Base-by-base conservation (phyloP, 2,797 vertebrate species). In the Spinus pinus region DNA sequence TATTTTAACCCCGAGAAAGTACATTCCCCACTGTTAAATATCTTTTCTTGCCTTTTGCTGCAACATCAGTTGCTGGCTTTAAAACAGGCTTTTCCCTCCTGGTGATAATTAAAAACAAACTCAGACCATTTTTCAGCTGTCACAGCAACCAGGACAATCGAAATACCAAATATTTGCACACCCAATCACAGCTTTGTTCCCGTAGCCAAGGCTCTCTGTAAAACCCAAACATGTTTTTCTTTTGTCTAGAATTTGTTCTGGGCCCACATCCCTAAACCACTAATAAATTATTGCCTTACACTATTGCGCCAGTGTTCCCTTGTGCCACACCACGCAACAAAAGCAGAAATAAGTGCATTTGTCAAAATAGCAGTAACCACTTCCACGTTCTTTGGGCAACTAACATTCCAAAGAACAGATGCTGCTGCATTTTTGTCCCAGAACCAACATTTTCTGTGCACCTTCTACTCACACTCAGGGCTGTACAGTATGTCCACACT, bases 181-280 rank as follows among this genome's bases (percentile, higher is more conserved):
- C 81, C 83, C 86, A 91, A 93, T 89, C 77, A 86, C 69, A 95
- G 71, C 89, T 96, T 95, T 97, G 81, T 91, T 96, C 90, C 75
- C 82, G 90, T 83, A 93, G 97, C 94, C 97, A 97, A 96, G 73
- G 87, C 65, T 1, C 51, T 96, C 77, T 73, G 66, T 75, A 96
- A 96, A 97, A 96, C 90, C 96, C 94, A 95, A 96, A 96, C 92
- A 96, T 95, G 88, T 97, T 97, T 97, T 97, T 74, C 93, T 97
- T 97, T 96, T 96, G 93, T 97, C 93, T 97, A 97, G 96, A 96
- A 97, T 97, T 93, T 96, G 94, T 97, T 96, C 96, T 97, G 92
- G 94, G 93, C 91, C 90, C 81, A 84, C 46, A 94, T 94, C 84
- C 93, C 84, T 96, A 86, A 96, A 95, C 94, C 96, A 96, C 93